Evolutionary conservation across 1,140 invertebrate genomes (phyloP).

Genomic region (Drosophila tsacasi): DNA sequence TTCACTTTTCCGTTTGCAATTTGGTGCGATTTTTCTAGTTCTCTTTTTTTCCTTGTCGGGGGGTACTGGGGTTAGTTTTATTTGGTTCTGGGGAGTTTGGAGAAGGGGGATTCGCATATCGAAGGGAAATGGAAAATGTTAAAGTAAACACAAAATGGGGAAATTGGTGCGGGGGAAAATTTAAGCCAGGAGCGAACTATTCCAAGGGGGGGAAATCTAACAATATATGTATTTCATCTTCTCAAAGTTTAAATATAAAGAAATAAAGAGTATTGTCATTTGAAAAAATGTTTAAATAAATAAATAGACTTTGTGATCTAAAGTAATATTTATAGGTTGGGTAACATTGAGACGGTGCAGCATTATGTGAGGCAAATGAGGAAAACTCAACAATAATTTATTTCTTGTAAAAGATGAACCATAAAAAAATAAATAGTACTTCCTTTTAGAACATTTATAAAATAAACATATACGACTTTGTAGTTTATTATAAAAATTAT

Average conservation of each 20-base stretch:
- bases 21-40: conserved; percentile 17
- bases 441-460: not conserved
- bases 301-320: not conserved
- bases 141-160: conserved; percentile 9
- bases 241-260: not conserved
- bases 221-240: not conserved
- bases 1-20: conserved; percentile 57
- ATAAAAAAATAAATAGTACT: not conserved
- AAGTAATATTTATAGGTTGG: not conserved
- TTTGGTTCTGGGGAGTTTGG: conserved; percentile 10
- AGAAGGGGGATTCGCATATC: conserved; percentile 13
- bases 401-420: not conserved
- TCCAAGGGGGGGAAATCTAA: not conserved
- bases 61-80: conserved; percentile 27
- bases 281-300: not conserved
- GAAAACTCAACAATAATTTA: not conserved
- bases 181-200: not conserved
- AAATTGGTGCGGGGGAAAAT: not conserved
- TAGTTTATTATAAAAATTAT: not conserved
- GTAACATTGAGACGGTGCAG: no score
- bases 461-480: not conserved
- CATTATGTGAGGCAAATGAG: no score
- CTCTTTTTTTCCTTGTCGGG: not conserved
- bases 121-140: conserved; percentile 16
- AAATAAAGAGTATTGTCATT: not conserved